Conservation (phyloP, 2,113 vertebrate species). For the Malurus cyaneus region DNA sequence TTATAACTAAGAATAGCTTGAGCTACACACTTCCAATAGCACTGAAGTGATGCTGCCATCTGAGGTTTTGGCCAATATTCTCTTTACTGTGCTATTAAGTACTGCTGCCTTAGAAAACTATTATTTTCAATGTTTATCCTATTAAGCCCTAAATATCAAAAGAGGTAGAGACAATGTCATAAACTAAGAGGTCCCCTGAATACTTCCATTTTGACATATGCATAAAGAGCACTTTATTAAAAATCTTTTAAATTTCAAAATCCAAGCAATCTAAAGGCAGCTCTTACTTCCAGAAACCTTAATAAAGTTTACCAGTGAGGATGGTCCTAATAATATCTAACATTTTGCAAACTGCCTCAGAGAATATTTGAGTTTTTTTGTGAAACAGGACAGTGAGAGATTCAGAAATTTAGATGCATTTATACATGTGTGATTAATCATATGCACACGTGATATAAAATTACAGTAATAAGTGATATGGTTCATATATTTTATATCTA, state of each 20-base stretch:
- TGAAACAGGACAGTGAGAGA: not conserved
- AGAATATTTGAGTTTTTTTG: rapidly evolving
- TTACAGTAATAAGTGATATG: not conserved
- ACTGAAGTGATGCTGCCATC: not conserved
- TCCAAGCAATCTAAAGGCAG: not conserved
- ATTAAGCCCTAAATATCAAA: not conserved
- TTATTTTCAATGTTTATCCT: not conserved
- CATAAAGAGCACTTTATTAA: not conserved
- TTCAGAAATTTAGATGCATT: not conserved
- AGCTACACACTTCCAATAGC: not conserved
- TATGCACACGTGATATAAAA: not conserved
- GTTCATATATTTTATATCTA: not conserved
- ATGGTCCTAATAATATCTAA: not conserved
- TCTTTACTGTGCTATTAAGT: not conserved
- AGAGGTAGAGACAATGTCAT: rapidly evolving
- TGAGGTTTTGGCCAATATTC: not conserved
- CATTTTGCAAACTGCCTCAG: not conserved
- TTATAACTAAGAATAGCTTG: not conserved
- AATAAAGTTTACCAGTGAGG: not conserved
- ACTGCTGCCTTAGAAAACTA: not conserved
- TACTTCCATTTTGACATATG: not conserved
- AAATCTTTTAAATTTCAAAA: not conserved
- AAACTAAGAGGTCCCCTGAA: rapidly evolving
- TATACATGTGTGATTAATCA: too few relatives aligned
- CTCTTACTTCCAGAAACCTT: not conserved